Evolutionary conservation across 1,140 invertebrate species (phyloP), one percentile per base, ranked within the genome.

Genomic region (Bombus impatiens): DNA sequence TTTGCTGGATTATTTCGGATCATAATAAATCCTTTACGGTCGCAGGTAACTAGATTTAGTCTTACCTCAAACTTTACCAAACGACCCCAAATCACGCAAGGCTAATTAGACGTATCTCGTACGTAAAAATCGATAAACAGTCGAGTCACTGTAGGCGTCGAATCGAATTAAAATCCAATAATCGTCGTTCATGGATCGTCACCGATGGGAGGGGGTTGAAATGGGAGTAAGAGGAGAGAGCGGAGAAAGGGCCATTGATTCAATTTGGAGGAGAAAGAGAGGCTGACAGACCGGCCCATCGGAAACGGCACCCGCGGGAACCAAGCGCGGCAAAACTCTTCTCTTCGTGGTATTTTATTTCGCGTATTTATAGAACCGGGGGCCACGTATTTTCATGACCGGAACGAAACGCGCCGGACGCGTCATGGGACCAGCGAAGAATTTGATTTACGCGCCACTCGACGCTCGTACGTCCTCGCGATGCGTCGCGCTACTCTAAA

Each of bases 381-480:
- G 75, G 62, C 25, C 47, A 53, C 47, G 71, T 82, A 84, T 78
- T 74, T 84, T 32, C 68, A 42, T 18, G 86, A 88, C 78, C 88
- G 88, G 82, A 72, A 78, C 71, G 71, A 68, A 32, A 88, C 88
- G 89, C 90, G 87, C 86, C 86, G 91, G 87, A 92, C 90, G 90
- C 92, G 90, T 92, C 92, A 89, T 91, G 94, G 94, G 94, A 95
- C 94, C 57, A 12, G 13, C 93, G 92, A 83, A 92, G 88, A 95
- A 95, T 95, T 95, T 95, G 94, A 95, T 95, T 95, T 95, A 95
- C 93, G 92, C 89, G 90, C 91, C 94, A 94, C 94, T 86, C 90
- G 94, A 92, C 91, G 93, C 90, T 92, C 94, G 91, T 95, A 94
- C 92, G 93, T 94, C 91, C 91, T 89, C 88, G 37, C 76, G 83